phyloP scores from a whole-genome alignment of 2,113 vertebrate genomes.

The Eupsittula cactorum region DNA sequence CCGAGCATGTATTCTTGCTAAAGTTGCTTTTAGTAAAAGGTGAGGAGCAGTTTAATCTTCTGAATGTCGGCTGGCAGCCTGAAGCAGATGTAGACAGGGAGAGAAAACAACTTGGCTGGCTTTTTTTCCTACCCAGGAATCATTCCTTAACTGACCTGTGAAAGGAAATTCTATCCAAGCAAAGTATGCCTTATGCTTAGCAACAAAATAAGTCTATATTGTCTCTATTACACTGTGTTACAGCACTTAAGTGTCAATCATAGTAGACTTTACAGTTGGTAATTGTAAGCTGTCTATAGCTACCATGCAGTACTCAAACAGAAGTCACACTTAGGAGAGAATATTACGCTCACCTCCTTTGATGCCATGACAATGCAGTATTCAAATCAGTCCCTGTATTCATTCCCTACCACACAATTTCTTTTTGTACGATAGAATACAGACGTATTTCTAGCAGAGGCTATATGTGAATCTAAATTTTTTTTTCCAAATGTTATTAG shows the following conservation, averaged over 20 bases:
- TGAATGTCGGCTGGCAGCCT: background rate
- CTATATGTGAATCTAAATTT: accelerated
- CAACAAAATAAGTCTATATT: background rate
- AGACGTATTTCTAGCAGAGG: background rate
- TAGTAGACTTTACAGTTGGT: background rate
- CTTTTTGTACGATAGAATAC: background rate
- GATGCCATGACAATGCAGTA: background rate
- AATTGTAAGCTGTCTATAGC: background rate
- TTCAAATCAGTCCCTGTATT: background rate
- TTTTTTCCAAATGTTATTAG: background rate
- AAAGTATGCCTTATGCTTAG: background rate
- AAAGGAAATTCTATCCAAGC: background rate
- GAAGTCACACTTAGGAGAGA: background rate
- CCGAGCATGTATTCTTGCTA: background rate
- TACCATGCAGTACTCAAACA: background rate
- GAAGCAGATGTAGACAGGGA: background rate
- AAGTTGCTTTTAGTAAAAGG: background rate
- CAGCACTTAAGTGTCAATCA: background rate
- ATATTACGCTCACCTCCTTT: background rate
- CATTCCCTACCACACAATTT: background rate
- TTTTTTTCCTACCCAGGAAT: background rate
- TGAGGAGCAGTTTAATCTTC: background rate
- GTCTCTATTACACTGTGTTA: background rate
- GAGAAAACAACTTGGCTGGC: background rate
- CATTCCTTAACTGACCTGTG: background rate